Base-by-base conservation (phyloP, 2,888 invertebrate species). In the Pharmacophagus antenor region DNA sequence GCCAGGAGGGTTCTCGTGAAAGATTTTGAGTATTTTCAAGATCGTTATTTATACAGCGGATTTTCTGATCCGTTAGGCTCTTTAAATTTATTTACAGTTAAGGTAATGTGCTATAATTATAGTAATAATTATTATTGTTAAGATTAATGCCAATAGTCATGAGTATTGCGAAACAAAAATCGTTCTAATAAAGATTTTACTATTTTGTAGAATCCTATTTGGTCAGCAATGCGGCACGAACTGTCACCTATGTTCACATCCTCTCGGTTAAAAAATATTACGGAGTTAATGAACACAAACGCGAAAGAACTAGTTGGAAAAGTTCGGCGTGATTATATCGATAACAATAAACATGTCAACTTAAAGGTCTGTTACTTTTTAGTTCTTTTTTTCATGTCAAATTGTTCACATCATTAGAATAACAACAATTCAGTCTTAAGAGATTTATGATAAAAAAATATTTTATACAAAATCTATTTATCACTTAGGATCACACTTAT, bases 231-330 rank as follows among this genome's bases (percentile, higher is more conserved):
- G 71, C 73, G 84, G 37, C 73, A 77, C 18, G 80, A 85, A 20
- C 53, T 86, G 1, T 76, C 84, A 0, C 81, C 86, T 0, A 77
- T 85, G 78, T 87, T 87, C 62, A 87, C 86, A 0, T 72, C 82
- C 1, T 52, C 70, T 17, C 74, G 83, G 0, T 65, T 87, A 51
- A 80, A 74, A 61, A 67, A 66, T 18, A 63, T 82, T 44, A 80
- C 84, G 0, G 79, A 84, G 46, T 70, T 85, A n/a, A 87, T 87
- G 86, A 86, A 86, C 57, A 63, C 68, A 3, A 87, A 85, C 58
- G 76, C 84, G 0, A 65, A 63, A 2, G 74, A 85, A 61, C 69
- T 86, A 3, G 80, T 86, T 3, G 57, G 63, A n/a, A 83, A 77
- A 62, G 75, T 87, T 41, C 71, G 77, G 54, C 69, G 74, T n/a